Percentiles rank a stretch among this genome's conserved stretches.
Conservation (phyloP, 2,113 vertebrate genomes). For the Leucoraja erinaceus region DNA sequence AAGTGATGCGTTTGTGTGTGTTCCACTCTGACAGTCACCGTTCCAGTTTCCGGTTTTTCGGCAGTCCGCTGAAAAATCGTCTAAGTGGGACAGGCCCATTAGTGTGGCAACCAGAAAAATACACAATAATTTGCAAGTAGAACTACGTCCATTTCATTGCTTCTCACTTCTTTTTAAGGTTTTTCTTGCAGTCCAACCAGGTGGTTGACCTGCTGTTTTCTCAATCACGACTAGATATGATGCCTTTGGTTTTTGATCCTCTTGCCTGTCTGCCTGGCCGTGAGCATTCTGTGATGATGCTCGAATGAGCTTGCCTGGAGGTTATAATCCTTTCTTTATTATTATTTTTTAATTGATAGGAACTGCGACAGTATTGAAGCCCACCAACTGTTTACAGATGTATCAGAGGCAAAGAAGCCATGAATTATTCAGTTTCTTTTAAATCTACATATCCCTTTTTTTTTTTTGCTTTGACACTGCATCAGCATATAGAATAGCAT, state of each 20-base stretch:
- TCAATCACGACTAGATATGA: not conserved
- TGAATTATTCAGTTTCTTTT: not conserved
- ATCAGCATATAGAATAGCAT: not conserved
- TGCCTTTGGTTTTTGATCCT: not conserved
- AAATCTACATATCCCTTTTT: not conserved
- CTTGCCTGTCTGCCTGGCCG: too few relatives aligned
- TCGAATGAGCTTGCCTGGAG: not conserved
- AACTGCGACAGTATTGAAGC: not conserved
- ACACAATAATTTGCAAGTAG: too few relatives aligned
- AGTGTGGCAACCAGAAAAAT: too few relatives aligned
- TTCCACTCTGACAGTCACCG: too few relatives aligned
- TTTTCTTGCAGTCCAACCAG: too few relatives aligned
- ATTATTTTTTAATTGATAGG: not conserved
- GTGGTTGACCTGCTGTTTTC: not conserved
- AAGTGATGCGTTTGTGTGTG: too few relatives aligned
- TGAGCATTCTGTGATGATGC: too few relatives aligned
- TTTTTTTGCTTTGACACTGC: not conserved
- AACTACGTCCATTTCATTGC: too few relatives aligned
- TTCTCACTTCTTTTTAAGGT: too few relatives aligned
- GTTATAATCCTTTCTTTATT: not conserved
- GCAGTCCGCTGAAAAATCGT: too few relatives aligned
- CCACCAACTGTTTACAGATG: not conserved
- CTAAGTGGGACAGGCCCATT: too few relatives aligned
- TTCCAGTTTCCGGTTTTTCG: too few relatives aligned
- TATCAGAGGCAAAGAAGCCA: not conserved